Percentiles rank a stretch among this genome's conserved stretches.
phyloP scores from a whole-genome alignment of 2,888 invertebrate genomes.

The Germaria angustata region DNA sequence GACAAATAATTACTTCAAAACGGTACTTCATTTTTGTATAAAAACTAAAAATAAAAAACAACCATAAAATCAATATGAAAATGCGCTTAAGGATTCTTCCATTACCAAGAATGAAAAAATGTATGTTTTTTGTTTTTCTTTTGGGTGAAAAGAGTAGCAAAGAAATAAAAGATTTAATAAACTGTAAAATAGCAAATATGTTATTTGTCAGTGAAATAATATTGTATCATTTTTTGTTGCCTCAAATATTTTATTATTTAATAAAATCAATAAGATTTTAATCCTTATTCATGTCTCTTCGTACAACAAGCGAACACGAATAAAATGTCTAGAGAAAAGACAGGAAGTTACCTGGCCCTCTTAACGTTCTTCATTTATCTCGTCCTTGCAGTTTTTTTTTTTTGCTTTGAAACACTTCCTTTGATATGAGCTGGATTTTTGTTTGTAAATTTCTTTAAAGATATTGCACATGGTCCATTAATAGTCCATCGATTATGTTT shows the following conservation, averaged over 20 bases:
- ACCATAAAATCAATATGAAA: conserved; percentile 52
- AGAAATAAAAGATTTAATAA: conserved; percentile 56
- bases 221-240: conserved; percentile 53
- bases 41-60: conserved; percentile 12
- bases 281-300: conserved; percentile 43
- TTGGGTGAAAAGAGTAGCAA: not conserved
- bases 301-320: not conserved
- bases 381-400: conserved; percentile 8
- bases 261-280: conserved; percentile 60
- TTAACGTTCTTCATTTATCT: not conserved
- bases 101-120: conserved; percentile 10
- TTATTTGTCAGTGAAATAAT: conserved; percentile 20
- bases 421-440: not conserved
- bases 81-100: conserved; percentile 46
- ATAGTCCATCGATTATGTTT: conserved; percentile 51
- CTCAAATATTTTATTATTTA: conserved; percentile 50
- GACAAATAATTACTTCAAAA: conserved; percentile 57
- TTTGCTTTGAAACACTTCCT: conserved; percentile 33
- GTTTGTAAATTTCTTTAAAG: not conserved
- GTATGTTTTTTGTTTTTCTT: conserved; percentile 27
- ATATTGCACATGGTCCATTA: conserved; percentile 52
- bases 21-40: conserved; percentile 42
- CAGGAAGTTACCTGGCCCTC: conserved; percentile 57
- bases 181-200: conserved; percentile 65
- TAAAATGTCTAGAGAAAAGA: not conserved